phyloP scores from a whole-genome alignment of 2,113 vertebrate species.

The Lasiurus borealis region DNA sequence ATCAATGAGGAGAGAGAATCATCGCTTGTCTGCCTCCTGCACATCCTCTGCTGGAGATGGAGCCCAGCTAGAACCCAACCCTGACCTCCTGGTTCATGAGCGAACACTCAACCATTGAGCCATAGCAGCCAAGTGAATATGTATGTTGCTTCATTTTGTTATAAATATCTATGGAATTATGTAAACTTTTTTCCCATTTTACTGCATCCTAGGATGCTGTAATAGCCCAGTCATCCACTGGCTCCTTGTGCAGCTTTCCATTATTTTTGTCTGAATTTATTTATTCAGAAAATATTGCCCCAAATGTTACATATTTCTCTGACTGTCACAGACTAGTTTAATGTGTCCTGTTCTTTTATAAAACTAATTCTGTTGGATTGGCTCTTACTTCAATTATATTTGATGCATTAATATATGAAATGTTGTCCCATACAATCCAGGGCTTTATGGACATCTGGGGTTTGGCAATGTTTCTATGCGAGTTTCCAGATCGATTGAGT shows the following conservation, averaged over 20 bases:
- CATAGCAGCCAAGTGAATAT: too few species aligned
- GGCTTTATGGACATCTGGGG: not conserved
- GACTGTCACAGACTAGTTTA: not conserved
- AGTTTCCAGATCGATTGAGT: not conserved
- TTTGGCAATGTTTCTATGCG: not conserved
- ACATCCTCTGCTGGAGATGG: too few species aligned
- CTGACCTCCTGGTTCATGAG: too few species aligned
- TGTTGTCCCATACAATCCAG: not conserved
- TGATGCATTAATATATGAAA: not conserved
- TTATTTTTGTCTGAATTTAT: not conserved
- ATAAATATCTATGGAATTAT: not conserved
- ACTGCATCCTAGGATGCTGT: not conserved
- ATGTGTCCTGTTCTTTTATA: not conserved
- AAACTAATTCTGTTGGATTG: not conserved
- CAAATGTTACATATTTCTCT: not conserved
- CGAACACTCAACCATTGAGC: too few species aligned
- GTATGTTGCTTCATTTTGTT: not conserved
- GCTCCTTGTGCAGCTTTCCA: not conserved
- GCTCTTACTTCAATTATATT: not conserved
- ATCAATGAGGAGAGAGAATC: too few species aligned
- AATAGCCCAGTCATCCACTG: not conserved
- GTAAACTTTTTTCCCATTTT: not conserved
- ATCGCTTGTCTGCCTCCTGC: too few species aligned
- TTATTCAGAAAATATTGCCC: not conserved
- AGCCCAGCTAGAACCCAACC: too few species aligned